Evolutionary conservation across 2,888 invertebrate species (phyloP).

Genomic region (Crepidodera aurea): DNA sequence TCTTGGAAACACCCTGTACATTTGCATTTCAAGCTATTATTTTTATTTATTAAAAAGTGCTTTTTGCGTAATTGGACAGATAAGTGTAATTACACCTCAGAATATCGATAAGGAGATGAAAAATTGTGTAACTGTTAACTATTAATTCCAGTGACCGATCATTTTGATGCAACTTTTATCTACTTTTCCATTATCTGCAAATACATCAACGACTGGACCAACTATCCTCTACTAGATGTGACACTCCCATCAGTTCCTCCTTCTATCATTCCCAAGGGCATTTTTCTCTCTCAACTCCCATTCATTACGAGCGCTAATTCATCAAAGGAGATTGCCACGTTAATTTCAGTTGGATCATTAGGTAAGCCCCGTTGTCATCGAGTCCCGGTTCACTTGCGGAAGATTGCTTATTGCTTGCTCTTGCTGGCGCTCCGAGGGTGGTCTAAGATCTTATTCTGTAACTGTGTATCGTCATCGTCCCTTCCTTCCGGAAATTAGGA

Average conservation of each 20-base stretch:
- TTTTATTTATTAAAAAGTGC: too few species aligned
- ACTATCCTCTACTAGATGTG: constrained; percentile 7
- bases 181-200: constrained; percentile 1
- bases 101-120: too few species aligned
- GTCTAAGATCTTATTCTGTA: constrained; percentile 33
- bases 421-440: constrained; percentile 24
- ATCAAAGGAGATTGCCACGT: constrained; percentile 54
- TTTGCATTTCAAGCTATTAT: too few species aligned
- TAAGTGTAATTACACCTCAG: too few species aligned
- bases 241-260: constrained; percentile 14
- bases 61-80: too few species aligned
- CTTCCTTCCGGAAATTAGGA: constrained; percentile 36
- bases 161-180: not conserved
- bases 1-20: too few species aligned
- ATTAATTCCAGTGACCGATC: too few species aligned
- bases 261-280: constrained; percentile 21
- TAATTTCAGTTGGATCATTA: constrained; percentile 54
- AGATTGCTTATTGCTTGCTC: constrained; percentile 34
- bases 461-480: constrained; percentile 15
- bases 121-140: too few species aligned
- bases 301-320: constrained; percentile 51
- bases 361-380: constrained; percentile 54
- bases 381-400: constrained; percentile 35
- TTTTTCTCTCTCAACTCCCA: constrained; percentile 39
- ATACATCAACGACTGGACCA: constrained; percentile 7